Base-by-base conservation (phyloP, 2,888 invertebrate species). In the Sarcophaga carnaria region DNA sequence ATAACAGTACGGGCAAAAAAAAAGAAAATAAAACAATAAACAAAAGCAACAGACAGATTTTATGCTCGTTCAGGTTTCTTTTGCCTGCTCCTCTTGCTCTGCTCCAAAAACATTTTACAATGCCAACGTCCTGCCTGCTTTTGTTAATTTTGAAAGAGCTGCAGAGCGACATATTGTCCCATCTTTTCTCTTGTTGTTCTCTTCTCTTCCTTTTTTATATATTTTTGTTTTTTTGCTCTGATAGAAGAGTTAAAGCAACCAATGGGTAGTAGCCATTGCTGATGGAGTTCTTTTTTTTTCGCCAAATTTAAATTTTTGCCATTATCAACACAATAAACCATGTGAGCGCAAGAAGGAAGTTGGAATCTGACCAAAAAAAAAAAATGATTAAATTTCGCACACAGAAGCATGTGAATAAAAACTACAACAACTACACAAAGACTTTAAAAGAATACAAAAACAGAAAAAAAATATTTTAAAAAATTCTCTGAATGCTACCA, bases 141-240 rank as follows among this genome's bases (percentile, higher is more conserved):
- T 54, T 54, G 14, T 17, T 54, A 17, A 14, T 54, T 54, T 54
- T 14, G 4, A 54, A 4, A 12, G 54, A 54, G 14, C 54, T 4
- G 80, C 60, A 84, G 60, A 84, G 80, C 84, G 66, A 80, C 80
- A 84, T 71, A 84, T 84, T 84, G 84, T 71, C 80, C 75, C 80
- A 75, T 70, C 80, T 75, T 17, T 14, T 54, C 12, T 17, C 54
- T 4, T 54, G 37, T 49, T 4, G 49, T 54, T 54, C 17, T 54
- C 54, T 14, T 0, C 37, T 37, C 8, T 37, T 37, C 37, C 37
- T 37, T 37, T 20, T 10, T 37, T 37, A 37, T 2, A 6, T 10
- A 10, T 37, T 37, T 37, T 37, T 37, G 6, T 37, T 10, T 37
- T 37, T 37, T 37, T 37, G 37, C 2, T 37, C 2, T 37, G 37